Evolutionary conservation across 92 coral and sea anemone species (phyloP).

Genomic region (Siderastrea radians): DNA sequence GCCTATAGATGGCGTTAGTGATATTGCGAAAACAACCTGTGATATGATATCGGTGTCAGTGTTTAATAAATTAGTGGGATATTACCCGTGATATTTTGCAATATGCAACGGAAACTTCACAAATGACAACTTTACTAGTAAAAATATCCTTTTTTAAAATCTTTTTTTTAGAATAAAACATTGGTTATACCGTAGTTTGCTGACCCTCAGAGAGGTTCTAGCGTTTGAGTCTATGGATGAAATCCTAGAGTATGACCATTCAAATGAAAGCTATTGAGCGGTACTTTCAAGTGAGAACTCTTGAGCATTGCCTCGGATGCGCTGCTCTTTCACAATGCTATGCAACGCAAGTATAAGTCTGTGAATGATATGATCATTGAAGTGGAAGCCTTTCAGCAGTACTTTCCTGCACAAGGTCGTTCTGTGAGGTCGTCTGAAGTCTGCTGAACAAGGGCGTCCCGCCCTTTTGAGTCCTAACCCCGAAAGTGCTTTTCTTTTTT

Average conservation of each 20-base stretch:
- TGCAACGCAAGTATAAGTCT: not conserved
- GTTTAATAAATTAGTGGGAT: no score
- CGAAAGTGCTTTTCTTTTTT: no score
- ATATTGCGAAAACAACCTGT: not conserved
- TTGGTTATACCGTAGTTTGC: no score
- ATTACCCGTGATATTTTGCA: not conserved
- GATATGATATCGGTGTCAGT: not conserved
- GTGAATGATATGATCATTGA: not conserved
- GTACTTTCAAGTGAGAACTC: no score
- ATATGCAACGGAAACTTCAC: not conserved
- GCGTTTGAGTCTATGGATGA: not conserved
- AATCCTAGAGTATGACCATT: not conserved
- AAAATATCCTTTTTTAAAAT: not conserved
- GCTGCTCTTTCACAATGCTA: not conserved
- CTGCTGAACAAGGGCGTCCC: no score
- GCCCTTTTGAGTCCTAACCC: no score
- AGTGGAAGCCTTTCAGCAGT: not conserved
- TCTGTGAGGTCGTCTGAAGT: not conserved
- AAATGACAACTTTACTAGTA: not conserved
- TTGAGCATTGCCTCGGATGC: not conserved
- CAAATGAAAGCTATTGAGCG: not conserved
- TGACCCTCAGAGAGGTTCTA: no score
- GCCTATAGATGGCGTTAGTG: not conserved
- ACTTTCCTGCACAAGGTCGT: not conserved
- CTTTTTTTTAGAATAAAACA: no score